Base-by-base conservation (phyloP, 53 echinoderm and acorn worm genomes). In the Holothuria leucospilota region DNA sequence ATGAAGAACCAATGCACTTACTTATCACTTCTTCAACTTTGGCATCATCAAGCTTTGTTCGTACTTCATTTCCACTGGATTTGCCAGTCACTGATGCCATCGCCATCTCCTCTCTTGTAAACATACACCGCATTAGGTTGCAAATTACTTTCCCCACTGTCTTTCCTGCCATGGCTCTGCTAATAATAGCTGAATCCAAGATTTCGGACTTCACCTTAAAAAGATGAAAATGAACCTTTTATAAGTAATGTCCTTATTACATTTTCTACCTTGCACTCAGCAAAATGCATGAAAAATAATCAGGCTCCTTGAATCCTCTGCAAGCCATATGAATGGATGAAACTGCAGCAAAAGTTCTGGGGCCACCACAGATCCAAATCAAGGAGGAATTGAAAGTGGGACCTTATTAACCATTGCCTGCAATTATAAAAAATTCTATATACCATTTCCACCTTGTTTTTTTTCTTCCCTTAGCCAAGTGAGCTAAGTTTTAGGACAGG, bases 11-110 rank as follows among this genome's bases (percentile, higher is more conserved):
- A 6, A 25, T n/a, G 25, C 13, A 63, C 63, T 63, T 63, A 63
- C 63, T 63, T n/a, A 63, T 63, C 25, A 63, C 63, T 63, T 63
- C 63, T 63, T 63, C 63, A 5, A 63, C 63, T 63, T 63, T 63
- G 25, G 63, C 63, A 7, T 63, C 63, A 63, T 63, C 63, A 21
- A 63, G 63, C 13, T 63, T 63, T 25, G 21, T 13, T 63, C 13
- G 5, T 11, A n/a, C 25, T 63, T 11, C 63, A 25, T 63, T 63
- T 63, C 25, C 42, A 42, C 42, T 9, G 5, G 42, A 42, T 42
- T 42, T 42, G 42, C 42, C 42, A 42, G 42, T 42, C 25, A 63
- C 63, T 13, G 63, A 63, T 63, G 63, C 63, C 5, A 11, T 63
- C 6, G 63, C 63, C 63, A 63, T 63, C 63, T 63, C 21, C 63